Evolutionary conservation across 2,113 vertebrate species (phyloP).

Genomic region (Chloebia gouldiae): DNA sequence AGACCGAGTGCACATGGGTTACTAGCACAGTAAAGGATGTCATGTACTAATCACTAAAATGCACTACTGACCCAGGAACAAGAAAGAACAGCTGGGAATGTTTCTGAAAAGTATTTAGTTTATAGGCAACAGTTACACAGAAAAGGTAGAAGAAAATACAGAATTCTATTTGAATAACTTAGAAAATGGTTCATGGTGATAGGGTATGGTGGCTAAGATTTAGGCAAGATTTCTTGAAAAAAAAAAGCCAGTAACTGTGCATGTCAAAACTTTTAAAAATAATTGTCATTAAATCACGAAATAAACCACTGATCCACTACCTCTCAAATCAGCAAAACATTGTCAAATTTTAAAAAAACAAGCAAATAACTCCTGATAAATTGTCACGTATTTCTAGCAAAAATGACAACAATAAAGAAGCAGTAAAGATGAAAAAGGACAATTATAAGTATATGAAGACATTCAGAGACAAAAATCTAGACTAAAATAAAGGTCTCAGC

Average conservation of each 20-base stretch:
- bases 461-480: background rate
- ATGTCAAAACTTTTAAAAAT: background rate
- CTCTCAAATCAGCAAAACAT: background rate
- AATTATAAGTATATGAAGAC: background rate
- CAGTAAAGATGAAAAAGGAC: background rate
- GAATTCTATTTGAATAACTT: background rate
- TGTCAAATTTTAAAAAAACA: background rate
- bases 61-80: background rate
- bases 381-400: background rate
- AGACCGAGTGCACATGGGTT: background rate
- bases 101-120: background rate
- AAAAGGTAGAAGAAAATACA: background rate
- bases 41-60: background rate
- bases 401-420: background rate
- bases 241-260: background rate
- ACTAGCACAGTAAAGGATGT: background rate
- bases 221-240: background rate
- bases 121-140: background rate
- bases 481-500: background rate
- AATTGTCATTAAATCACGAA: background rate
- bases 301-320: background rate
- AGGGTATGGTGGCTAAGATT: background rate
- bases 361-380: background rate
- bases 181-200: background rate
- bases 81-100: background rate